A percentile compares a stretch with the other conserved stretches of the same genome.
Conservation (phyloP, 2,113 vertebrate species). For the Indri indri region DNA sequence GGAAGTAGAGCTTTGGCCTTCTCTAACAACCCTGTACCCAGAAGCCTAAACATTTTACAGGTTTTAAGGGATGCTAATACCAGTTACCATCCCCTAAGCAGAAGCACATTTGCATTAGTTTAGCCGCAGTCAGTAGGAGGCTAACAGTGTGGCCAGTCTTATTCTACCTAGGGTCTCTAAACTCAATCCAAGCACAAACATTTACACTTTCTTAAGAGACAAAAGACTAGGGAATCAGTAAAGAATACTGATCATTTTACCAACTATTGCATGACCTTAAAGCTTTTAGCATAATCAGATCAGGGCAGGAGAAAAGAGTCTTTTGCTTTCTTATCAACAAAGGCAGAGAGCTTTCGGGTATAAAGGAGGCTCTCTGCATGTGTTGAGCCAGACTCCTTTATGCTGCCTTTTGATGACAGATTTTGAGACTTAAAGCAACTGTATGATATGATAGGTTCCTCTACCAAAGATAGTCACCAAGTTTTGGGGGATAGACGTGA, state of each 20-base stretch:
- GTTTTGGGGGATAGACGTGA: not conserved
- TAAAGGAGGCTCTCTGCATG: not conserved
- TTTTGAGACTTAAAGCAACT: not conserved
- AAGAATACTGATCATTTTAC: not conserved
- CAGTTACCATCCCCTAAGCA: not conserved
- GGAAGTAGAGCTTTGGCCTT: slow-evolving; percentile 15
- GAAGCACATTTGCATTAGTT: slow-evolving; percentile 11
- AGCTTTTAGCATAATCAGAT: not conserved
- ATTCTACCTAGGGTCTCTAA: slow-evolving; percentile 9
- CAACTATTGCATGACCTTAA: not conserved
- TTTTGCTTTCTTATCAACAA: slow-evolving; percentile 45
- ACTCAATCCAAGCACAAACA: slow-evolving; percentile 13
- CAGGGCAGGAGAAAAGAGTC: slow-evolving; percentile 36
- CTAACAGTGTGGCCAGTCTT: not conserved
- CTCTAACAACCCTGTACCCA: not conserved
- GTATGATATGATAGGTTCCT: not conserved
- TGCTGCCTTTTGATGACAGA: not conserved
- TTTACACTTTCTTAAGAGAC: slow-evolving; percentile 29
- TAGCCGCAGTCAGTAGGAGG: not conserved
- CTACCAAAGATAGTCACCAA: not conserved
- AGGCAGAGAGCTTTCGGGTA: slow-evolving; percentile 13
- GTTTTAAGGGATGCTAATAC: not conserved
- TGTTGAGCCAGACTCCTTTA: slow-evolving; percentile 10
- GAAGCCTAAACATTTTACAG: not conserved
- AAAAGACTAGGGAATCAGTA: not conserved